Conservation (phyloP, 1,140 invertebrate genomes). For the Drosophila kanapiae region DNA sequence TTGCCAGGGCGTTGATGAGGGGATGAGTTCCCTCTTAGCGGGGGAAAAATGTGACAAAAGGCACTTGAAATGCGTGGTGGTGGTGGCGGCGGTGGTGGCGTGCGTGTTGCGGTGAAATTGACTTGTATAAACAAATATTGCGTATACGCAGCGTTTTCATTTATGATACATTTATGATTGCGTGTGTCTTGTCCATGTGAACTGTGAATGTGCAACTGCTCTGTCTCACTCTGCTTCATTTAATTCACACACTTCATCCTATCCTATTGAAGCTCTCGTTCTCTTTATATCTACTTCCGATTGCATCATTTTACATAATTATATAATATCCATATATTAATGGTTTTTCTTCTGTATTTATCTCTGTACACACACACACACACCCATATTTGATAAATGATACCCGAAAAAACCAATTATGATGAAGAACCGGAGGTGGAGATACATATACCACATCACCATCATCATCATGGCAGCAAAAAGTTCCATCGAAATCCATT, state of each 20-base stretch:
- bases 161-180: slow-evolving; percentile 35
- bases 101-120: slow-evolving; percentile 69
- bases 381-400: slow-evolving; percentile 49
- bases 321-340: slow-evolving; percentile 50
- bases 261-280: slow-evolving; percentile 20
- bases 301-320: slow-evolving; percentile 45
- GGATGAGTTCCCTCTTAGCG: no score
- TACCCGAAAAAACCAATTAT: slow-evolving; percentile 16
- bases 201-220: slow-evolving; percentile 51
- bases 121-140: slow-evolving; percentile 67
- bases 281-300: slow-evolving; percentile 25
- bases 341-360: slow-evolving; percentile 73
- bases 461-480: slow-evolving; percentile 84
- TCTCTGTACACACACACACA: slow-evolving; percentile 46
- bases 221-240: slow-evolving; percentile 56
- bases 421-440: slow-evolving; percentile 79
- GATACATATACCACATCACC: slow-evolving; percentile 82
- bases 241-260: slow-evolving; percentile 57
- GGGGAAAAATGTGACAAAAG: slow-evolving; percentile 15
- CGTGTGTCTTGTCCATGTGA: slow-evolving; percentile 36
- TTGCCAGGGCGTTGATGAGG: slow-evolving; percentile 30
- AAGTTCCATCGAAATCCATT: slow-evolving; percentile 82
- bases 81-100: slow-evolving; percentile 5
- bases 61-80: slow-evolving; percentile 43
- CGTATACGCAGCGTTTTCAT: slow-evolving; percentile 61